Base-by-base conservation (phyloP, 2,797 vertebrate genomes). In the Manis javanica region DNA sequence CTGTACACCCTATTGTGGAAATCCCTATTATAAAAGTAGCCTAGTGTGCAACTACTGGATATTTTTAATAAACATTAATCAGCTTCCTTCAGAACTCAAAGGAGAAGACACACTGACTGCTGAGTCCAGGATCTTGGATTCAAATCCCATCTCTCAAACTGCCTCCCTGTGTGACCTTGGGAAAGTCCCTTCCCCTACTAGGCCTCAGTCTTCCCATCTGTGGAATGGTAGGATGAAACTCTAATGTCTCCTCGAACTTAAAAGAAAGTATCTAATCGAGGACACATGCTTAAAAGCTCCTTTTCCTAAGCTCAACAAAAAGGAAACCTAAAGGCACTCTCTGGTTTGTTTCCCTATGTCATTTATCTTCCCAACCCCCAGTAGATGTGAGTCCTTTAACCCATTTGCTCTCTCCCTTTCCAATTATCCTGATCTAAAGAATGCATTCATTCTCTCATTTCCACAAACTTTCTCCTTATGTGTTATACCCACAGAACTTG, bases 1-100 rank as follows among this genome's bases (percentile, higher is more conserved):
- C 23, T 87, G 15, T 87, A 87, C 83, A 83, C 34, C 19, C 34
- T 96, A 68, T 5, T 90, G 15, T 92, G 49, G 77, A 94, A 89
- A 71, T 39, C 19, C 1, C 4, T 82, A 74, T 84, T 63, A 74
- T 83, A 83, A 92, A 92, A 82, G 23, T 75, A 64, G 14, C 51
- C 46, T 71, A 23, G 18, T 51, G 3, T 77, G 66, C 53, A 55
- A 49, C n/a, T 89, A 42, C 31, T 92, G 37, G 81, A 12, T 89
- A 94, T 92, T 75, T 46, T 42, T 86, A 82, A n/a, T 82, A 86
- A 64, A 51, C 14, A 86, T 82, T 91, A 34, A 91, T 14, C 24
- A 63, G 15, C 23, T 95, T 93, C 34, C 23, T 72, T 71, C 9
- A 85, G 86, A 68, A 74, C 13, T 49, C 72, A 86, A 66, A n/a